These are phyloP conservation scores for Puma concolor DNA, from an alignment of 2,113 vertebrate species.

Conservation along the genomic window DNA sequence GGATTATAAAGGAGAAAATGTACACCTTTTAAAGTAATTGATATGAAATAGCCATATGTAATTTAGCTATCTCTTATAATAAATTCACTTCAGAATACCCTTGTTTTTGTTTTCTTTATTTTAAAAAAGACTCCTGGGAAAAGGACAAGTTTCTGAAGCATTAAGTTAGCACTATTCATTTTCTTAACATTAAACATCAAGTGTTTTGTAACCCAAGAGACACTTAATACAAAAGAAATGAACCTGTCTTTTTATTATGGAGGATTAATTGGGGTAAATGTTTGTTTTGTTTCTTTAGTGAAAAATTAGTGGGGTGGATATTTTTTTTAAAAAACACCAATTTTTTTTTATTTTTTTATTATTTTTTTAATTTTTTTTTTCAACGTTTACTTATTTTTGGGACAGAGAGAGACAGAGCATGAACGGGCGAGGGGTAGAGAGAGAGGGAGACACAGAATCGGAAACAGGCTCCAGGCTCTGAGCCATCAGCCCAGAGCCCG, in stretches of 20 bases:
- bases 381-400: too few relatives aligned
- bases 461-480: too few relatives aligned
- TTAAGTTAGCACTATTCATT: conserved; percentile 36
- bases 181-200: conserved; percentile 9
- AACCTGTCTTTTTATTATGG: neutral
- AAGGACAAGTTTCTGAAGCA: conserved; percentile 6
- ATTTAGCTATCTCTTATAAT: neutral
- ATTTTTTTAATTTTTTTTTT: too few relatives aligned
- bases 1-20: conserved; percentile 28
- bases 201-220: neutral
- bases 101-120: neutral
- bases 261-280: neutral
- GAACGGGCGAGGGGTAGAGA: too few relatives aligned
- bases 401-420: too few relatives aligned
- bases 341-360: too few relatives aligned
- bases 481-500: too few relatives aligned
- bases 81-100: conserved; percentile 37
- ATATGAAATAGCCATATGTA: conserved; percentile 4
- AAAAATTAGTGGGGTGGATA: neutral
- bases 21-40: conserved; percentile 4
- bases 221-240: neutral
- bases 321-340: neutral
- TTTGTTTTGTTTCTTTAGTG: conserved; percentile 10
- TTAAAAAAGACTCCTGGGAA: conserved; percentile 20
- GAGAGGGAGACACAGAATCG: too few relatives aligned